Evolutionary conservation across 2,113 vertebrate species (phyloP).

Genomic region (Puma concolor): DNA sequence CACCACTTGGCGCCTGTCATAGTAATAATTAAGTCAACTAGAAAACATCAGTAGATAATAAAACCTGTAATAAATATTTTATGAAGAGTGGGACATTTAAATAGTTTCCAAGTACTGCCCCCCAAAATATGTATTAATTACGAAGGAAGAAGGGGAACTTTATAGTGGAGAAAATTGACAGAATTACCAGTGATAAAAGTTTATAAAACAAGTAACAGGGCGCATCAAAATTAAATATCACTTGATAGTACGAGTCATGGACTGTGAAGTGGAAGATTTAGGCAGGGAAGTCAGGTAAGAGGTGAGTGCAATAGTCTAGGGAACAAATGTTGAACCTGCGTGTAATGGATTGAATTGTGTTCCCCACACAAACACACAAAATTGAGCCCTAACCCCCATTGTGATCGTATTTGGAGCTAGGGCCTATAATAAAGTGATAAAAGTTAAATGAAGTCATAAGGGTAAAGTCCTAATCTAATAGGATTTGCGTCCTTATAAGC

Average conservation of each 20-base stretch:
- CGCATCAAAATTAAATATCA: neutral
- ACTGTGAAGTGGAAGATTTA: neutral
- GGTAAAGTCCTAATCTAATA: neutral
- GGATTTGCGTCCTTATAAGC: neutral
- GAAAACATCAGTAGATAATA: slow-evolving; percentile 24
- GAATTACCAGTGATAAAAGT: neutral
- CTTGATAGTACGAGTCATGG: neutral
- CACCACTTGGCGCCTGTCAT: neutral
- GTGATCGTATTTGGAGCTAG: neutral
- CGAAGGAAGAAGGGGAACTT: neutral
- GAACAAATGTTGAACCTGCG: neutral
- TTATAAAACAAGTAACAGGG: neutral
- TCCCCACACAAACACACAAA: neutral
- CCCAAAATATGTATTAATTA: neutral
- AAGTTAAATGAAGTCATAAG: neutral
- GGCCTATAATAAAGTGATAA: neutral
- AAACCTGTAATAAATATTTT: slow-evolving; percentile 3
- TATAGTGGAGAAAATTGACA: neutral
- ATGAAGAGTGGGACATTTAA: neutral
- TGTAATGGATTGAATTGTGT: neutral
- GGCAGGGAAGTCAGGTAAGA: neutral
- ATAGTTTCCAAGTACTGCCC: neutral
- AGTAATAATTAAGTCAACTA: slow-evolving; percentile 41
- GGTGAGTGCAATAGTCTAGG: neutral
- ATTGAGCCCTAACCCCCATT: neutral